Conservation (phyloP, 2,888 invertebrate species). For the Bellardia bayeri region DNA sequence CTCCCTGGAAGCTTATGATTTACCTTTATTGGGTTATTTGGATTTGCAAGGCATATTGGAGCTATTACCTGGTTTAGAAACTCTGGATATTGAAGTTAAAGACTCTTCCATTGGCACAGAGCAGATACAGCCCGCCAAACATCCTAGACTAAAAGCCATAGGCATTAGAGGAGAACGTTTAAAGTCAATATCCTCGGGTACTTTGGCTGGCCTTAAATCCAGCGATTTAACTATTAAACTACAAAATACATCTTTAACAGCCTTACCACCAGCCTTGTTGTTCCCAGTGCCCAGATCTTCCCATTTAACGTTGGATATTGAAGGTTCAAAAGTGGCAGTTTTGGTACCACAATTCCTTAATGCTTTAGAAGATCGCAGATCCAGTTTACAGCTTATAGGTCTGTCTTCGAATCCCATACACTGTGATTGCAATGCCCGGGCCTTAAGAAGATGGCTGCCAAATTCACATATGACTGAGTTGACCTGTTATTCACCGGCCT, state of each 20-base stretch:
- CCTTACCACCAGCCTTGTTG: slow-evolving; percentile 92
- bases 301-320: slow-evolving; percentile 90
- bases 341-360: slow-evolving; percentile 91
- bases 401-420: slow-evolving; percentile 91
- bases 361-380: slow-evolving; percentile 92
- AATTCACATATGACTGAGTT: slow-evolving; percentile 87
- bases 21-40: slow-evolving; percentile 92
- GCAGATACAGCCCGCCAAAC: slow-evolving; percentile 91
- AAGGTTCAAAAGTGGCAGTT: slow-evolving; percentile 90
- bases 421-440: slow-evolving; percentile 93
- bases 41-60: slow-evolving; percentile 94
- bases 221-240: slow-evolving; percentile 89
- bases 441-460: slow-evolving; percentile 91
- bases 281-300: slow-evolving; percentile 95
- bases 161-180: slow-evolving; percentile 91
- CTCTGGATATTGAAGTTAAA: slow-evolving; percentile 93
- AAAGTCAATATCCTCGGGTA: slow-evolving; percentile 91
- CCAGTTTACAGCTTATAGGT: slow-evolving; percentile 90
- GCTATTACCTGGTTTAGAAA: slow-evolving; percentile 89
- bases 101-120: slow-evolving; percentile 92
- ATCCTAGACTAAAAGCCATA: slow-evolving; percentile 90
- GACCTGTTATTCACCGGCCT: slow-evolving; percentile 89
- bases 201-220: slow-evolving; percentile 92
- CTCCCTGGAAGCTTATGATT: slow-evolving; percentile 89
- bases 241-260: slow-evolving; percentile 91